Percentiles rank a stretch among this genome's conserved stretches.
phyloP scores from a whole-genome alignment of 2,113 vertebrate genomes.

The Xyliphius kryptos region DNA sequence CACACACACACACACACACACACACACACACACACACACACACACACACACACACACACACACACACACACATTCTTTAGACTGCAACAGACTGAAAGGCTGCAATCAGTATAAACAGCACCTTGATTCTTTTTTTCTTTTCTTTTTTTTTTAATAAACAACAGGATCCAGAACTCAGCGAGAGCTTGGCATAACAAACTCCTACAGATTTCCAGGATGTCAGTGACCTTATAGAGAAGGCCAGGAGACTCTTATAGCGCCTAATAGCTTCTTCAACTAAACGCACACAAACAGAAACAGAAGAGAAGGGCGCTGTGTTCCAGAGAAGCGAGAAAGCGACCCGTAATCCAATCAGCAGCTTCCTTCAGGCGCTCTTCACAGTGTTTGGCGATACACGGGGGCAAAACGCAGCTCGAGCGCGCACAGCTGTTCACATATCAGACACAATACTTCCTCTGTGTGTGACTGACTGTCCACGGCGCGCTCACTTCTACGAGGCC shows the following conservation, averaged over 20 bases:
- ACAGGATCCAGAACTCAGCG: conserved; percentile 20
- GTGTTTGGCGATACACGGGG: no score
- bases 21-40: conserved; percentile 4
- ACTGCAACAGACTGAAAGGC: conserved; percentile 21
- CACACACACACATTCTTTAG: conserved; percentile 7
- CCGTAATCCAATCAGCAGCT: conserved; percentile 54
- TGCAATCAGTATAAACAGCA: conserved; percentile 37
- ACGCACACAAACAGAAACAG: conserved; percentile 14
- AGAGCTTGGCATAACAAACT: conserved; percentile 41
- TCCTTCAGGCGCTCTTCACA: conserved; percentile 52
- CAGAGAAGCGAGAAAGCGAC: conserved; percentile 36
- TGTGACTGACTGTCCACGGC: conserved; percentile 24
- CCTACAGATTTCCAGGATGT: conserved; percentile 32
- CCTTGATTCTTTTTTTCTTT: conserved; percentile 25
- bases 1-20: conserved; percentile 1
- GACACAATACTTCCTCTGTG: conserved; percentile 43
- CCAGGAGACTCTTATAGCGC: conserved; percentile 34
- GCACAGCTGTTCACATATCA: conserved; percentile 29
- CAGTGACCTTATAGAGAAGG: conserved; percentile 37
- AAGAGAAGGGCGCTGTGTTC: conserved; percentile 29
- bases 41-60: conserved; percentile 9
- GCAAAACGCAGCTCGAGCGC: neutral
- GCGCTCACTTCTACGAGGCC: conserved; percentile 6
- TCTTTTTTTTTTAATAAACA: conserved; percentile 34
- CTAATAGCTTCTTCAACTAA: conserved; percentile 37